Evolutionary conservation across 1,140 invertebrate genomes (phyloP), one percentile per base, ranked within the genome.

Genomic region (Eumaeus atala): DNA sequence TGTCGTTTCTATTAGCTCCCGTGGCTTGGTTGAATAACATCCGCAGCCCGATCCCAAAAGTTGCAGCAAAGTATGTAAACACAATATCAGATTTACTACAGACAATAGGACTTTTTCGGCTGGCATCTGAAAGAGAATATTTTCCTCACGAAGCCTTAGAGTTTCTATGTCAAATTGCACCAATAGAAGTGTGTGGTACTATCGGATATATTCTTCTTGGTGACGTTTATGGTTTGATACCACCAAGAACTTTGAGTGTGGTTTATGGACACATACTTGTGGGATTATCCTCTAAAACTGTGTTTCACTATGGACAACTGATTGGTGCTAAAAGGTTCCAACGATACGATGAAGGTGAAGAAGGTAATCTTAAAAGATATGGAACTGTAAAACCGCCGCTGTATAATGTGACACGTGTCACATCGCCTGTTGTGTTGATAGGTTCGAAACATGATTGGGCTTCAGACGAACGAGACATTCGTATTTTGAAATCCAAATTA

Each of bases 11-110:
- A 9, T 34, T 50, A 35, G 48, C 48, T 4, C 48, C 48, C 9
- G 48, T 50, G n/a, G 48, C 48, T 16, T 50, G 48, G 48, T 14
- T 50, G 28, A 33, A 33, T 8, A 7, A 50, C 28, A 34, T 50
- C 1, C 40, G 12, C 0, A 35, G 34, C 16, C 48, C 48, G 0
- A n/a, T 50, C 9, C 34, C 34, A 1, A 50, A 35, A 10, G 9
- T 50, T 1, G 48, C 48, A 12, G 48, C 48, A 6, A 35, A 33
- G 14, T 16, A 33, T 9, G 28, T 16, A 33, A 50, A 35, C 10
- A 9, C 11, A n/a, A 35, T 16, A 12, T 28, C 14, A 12, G n/a
- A 10, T 12, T 9, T 16, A n/a, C 34, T 36, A 35, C 34, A 12
- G 4, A n/a, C 2, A 12, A 9, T 16, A 33, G 4, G 14, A 50